A percentile compares a stretch with the other conserved stretches of the same genome.
phyloP scores from a whole-genome alignment of 2,797 vertebrate genomes.

The Danio aesculapii region DNA sequence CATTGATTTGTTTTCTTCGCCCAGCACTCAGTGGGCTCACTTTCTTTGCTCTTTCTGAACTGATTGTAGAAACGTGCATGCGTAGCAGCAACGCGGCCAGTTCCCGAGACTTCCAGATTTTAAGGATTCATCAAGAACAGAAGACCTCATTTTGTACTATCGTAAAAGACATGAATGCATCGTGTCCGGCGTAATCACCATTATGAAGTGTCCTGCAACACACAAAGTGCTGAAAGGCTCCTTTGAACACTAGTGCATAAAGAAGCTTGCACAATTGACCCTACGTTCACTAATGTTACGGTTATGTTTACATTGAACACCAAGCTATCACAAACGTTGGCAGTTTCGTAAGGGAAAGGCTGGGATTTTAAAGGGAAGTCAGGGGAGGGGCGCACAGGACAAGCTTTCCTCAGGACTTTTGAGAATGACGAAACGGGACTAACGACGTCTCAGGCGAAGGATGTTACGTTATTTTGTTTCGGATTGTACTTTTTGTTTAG shows the following conservation, averaged over 20 bases:
- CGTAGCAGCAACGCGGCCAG: slow-evolving; percentile 71
- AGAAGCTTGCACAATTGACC: slow-evolving; percentile 53
- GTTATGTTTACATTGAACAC: slow-evolving; percentile 58
- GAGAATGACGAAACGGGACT: slow-evolving; percentile 37
- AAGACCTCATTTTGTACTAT: slow-evolving; percentile 62
- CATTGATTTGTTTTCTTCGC: slow-evolving; percentile 16
- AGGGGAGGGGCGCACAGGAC: background rate
- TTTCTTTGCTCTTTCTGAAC: slow-evolving; percentile 70
- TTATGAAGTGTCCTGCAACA: slow-evolving; percentile 45
- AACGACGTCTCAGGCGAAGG: background rate
- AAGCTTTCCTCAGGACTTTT: slow-evolving; percentile 59
- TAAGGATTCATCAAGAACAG: slow-evolving; percentile 41
- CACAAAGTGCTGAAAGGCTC: slow-evolving; percentile 25
- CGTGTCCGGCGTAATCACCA: slow-evolving; percentile 39
- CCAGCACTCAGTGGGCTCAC: slow-evolving; percentile 55
- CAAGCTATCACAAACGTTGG: slow-evolving; percentile 27
- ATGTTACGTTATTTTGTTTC: background rate
- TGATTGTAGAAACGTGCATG: slow-evolving; percentile 80
- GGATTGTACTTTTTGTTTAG: slow-evolving; percentile 23
- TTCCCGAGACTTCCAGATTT: slow-evolving; percentile 46
- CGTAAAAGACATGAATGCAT: slow-evolving; percentile 38
- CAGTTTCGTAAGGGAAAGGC: slow-evolving; percentile 13
- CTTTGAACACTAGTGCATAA: slow-evolving; percentile 36
- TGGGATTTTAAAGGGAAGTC: slow-evolving; percentile 13
- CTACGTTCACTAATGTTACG: slow-evolving; percentile 36